Conservation (phyloP, 2,113 vertebrate genomes). For the Lophius piscatorius region DNA sequence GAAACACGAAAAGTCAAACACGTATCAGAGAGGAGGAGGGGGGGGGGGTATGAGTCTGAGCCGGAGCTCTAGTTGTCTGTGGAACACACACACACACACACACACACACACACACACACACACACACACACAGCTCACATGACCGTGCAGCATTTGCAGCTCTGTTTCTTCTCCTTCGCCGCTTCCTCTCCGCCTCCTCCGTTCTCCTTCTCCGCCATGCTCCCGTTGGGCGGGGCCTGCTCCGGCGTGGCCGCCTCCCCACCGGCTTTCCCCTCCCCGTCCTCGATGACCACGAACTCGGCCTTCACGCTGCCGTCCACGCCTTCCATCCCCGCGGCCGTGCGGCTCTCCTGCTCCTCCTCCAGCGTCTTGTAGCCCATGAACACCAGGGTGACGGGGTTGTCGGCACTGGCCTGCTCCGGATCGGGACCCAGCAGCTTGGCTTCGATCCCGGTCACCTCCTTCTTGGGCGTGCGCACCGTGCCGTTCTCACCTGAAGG, state of each 20-base stretch:
- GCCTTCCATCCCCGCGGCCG: slow-evolving; percentile 85
- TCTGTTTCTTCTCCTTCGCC: slow-evolving; percentile 84
- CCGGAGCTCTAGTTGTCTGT: slow-evolving; percentile 67
- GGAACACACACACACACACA: slow-evolving; percentile 28
- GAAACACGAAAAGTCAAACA: slow-evolving; percentile 81
- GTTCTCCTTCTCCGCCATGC: slow-evolving; percentile 80
- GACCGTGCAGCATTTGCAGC: slow-evolving; percentile 93
- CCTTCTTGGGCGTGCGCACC: slow-evolving; percentile 85
- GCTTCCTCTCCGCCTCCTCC: slow-evolving; percentile 77
- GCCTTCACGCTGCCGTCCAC: slow-evolving; percentile 88
- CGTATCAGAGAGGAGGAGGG: slow-evolving; percentile 77
- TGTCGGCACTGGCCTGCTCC: slow-evolving; percentile 86
- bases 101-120: slow-evolving; percentile 19
- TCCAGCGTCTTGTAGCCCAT: slow-evolving; percentile 98
- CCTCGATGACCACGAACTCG: slow-evolving; percentile 93
- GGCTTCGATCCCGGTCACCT: slow-evolving; percentile 87
- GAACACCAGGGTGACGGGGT: slow-evolving; percentile 96
- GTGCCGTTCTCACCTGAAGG: slow-evolving; percentile 84
- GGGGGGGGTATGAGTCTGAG: slow-evolving; percentile 68
- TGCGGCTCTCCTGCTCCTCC: slow-evolving; percentile 89
- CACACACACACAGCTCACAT: slow-evolving; percentile 83
- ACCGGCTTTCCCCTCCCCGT: slow-evolving; percentile 82
- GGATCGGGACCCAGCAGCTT: slow-evolving; percentile 81
- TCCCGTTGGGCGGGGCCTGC: slow-evolving; percentile 88
- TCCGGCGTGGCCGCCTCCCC: slow-evolving; percentile 72